These are phyloP conservation scores for Beris morrisii DNA, from an alignment of 2,888 invertebrate genomes.

Conservation along the genomic window DNA sequence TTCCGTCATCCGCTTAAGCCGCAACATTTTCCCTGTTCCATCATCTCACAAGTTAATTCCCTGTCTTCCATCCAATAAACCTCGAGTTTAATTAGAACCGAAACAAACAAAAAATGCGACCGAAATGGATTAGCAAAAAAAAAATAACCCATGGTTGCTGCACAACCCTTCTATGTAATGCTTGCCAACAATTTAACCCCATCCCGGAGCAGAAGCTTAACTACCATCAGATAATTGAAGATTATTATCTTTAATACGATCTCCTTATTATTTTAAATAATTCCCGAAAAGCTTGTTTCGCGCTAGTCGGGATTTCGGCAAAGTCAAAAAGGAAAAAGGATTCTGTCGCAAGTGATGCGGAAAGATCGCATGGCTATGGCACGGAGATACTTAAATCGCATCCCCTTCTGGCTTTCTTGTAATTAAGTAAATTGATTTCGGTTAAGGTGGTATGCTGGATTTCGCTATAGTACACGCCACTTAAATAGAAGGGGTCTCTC, in stretches of 20 bases:
- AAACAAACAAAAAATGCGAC: conserved; percentile 35
- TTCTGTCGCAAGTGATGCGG: neutral
- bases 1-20: conserved; percentile 31
- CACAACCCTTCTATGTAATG: conserved; percentile 4
- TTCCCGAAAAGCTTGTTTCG: conserved; percentile 38
- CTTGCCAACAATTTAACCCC: neutral
- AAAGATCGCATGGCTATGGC: neutral
- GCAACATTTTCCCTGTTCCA: conserved; percentile 19
- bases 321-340: conserved; percentile 23
- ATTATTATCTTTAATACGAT: conserved; percentile 40
- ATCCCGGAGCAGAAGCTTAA: conserved; percentile 25
- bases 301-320: conserved; percentile 25
- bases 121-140: conserved; percentile 34
- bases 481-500: neutral
- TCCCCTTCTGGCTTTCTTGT: conserved; percentile 30
- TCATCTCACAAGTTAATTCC: conserved; percentile 27
- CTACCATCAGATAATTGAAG: conserved; percentile 39
- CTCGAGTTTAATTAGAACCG: conserved; percentile 36
- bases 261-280: conserved; percentile 38
- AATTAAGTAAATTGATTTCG: conserved; percentile 40
- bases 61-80: conserved; percentile 29
- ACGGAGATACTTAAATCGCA: conserved; percentile 25
- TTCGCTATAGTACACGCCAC: neutral
- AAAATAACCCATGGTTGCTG: conserved; percentile 8
- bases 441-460: conserved; percentile 25